Evolutionary conservation across 2,113 vertebrate species (phyloP).

Genomic region (Tylochromis polylepis): DNA sequence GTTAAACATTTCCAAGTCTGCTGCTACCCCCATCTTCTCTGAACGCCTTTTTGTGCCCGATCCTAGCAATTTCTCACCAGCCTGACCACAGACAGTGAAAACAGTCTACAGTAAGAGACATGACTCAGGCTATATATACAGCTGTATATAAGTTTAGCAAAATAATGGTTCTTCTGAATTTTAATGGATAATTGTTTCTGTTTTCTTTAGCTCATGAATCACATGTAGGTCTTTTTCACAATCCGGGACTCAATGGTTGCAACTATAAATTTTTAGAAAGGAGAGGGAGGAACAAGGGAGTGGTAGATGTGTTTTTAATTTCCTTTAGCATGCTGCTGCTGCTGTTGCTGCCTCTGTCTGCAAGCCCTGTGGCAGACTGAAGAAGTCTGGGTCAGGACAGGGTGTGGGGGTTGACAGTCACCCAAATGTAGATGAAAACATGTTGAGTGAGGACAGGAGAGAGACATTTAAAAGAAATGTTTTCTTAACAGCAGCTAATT

Average conservation of each 20-base stretch:
- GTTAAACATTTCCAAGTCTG: slow-evolving; percentile 16
- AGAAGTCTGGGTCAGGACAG: slow-evolving; percentile 15
- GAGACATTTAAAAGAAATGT: background rate
- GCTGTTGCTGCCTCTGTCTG: background rate
- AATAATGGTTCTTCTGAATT: background rate
- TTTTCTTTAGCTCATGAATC: background rate
- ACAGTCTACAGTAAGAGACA: background rate
- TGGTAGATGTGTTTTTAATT: slow-evolving; percentile 63
- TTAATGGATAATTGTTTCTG: background rate
- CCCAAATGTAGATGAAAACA: background rate
- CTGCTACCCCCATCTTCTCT: background rate
- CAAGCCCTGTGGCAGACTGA: slow-evolving; percentile 2
- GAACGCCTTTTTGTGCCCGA: background rate
- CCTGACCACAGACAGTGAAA: slow-evolving; percentile 19
- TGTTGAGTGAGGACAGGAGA: background rate
- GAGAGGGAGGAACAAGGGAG: slow-evolving; percentile 34
- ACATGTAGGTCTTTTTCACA: background rate
- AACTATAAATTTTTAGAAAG: slow-evolving; percentile 5
- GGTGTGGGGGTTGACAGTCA: background rate
- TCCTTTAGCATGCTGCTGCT: slow-evolving; percentile 19
- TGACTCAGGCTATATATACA: background rate
- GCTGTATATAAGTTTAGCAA: background rate
- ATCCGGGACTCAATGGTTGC: background rate
- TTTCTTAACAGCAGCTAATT: background rate
- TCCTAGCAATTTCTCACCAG: slow-evolving; percentile 13